Base-by-base conservation (phyloP, 2,888 invertebrate species). In the Conus canariensis region DNA sequence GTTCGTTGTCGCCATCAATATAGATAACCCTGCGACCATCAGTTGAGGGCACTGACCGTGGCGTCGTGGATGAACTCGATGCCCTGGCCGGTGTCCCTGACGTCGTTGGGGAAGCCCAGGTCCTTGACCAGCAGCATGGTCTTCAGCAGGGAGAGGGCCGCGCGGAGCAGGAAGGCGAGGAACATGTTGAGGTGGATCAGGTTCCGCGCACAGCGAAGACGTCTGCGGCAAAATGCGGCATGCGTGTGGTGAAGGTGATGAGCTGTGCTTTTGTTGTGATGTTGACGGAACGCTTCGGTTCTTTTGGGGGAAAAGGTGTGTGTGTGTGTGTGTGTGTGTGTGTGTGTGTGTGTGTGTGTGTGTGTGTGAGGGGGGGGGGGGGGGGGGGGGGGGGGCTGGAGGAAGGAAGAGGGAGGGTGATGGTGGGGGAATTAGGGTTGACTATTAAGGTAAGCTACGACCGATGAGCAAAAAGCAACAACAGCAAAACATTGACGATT, bases 151-250 rank as follows among this genome's bases (percentile, higher is more conserved):
- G 97, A 97, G 95, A 97, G 97, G 88, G 97, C 97, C 0, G 97
- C 97, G 88, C 97, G 96, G 82, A 97, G 96, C 92, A 97, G 97
- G 95, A 97, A 97, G 1, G 97, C 97, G 0, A 97, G 97, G 95
- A 97, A 97, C 90, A 97, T 96, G 94, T 97, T 97, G 97, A 97
- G 97, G 96, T 97, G 97, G 0, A 97, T 96, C 92, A 97, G 97
- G 95, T 97, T 97, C 92, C 97, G 96, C 4, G 97, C 97, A 94
- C 97, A 97, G 93, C 97, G 97, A 82, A 97, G 96, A 94, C 97
- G 97, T 95, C 97, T 97, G 95, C 25, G 14, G 14, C 30, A 80
- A 45, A 82, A 19, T 58, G 58, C 22, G 80, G 12, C 45, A 9
- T 19, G n/a, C 8, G 74, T 19, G 8, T 22, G 74, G n/a, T 74